A percentile compares a stretch with the other conserved stretches of the same genome.
These are phyloP conservation scores for Syngnathus typhle DNA, from an alignment of 2,113 vertebrate genomes.

Conservation along the genomic window DNA sequence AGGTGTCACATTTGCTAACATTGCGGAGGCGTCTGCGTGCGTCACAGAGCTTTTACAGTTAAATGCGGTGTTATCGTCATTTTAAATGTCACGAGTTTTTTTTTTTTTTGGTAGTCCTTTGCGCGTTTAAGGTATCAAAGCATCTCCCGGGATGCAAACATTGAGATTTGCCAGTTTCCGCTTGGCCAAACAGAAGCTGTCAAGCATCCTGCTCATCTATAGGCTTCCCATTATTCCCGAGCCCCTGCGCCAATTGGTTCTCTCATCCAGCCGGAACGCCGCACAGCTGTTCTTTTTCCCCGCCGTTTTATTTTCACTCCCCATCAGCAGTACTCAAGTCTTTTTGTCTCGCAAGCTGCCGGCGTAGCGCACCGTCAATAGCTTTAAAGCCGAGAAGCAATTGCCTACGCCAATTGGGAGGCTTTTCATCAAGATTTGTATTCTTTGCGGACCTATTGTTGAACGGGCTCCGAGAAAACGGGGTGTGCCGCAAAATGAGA, in stretches of 20 bases:
- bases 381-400: conserved; percentile 29
- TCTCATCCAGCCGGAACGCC: conserved; percentile 27
- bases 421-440: neutral
- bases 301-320: neutral
- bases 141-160: neutral
- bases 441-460: neutral
- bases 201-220: conserved; percentile 30
- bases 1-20: neutral
- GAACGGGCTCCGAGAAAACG: neutral
- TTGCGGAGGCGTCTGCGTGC: neutral
- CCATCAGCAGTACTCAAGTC: neutral
- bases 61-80: too few relatives aligned
- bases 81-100: too few relatives aligned
- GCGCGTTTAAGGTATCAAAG: neutral
- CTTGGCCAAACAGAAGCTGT: conserved; percentile 15
- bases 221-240: conserved; percentile 36
- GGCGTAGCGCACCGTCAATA: neutral
- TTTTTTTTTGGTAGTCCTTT: too few relatives aligned
- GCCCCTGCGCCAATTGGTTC: conserved; percentile 41
- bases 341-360: conserved; percentile 28
- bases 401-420: neutral
- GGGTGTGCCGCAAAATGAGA: neutral
- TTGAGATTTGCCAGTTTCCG: neutral
- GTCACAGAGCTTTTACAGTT: neutral
- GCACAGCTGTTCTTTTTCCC: conserved; percentile 17